Base-by-base conservation (phyloP, 2,113 vertebrate species). In the Phyllostomus hastatus region DNA sequence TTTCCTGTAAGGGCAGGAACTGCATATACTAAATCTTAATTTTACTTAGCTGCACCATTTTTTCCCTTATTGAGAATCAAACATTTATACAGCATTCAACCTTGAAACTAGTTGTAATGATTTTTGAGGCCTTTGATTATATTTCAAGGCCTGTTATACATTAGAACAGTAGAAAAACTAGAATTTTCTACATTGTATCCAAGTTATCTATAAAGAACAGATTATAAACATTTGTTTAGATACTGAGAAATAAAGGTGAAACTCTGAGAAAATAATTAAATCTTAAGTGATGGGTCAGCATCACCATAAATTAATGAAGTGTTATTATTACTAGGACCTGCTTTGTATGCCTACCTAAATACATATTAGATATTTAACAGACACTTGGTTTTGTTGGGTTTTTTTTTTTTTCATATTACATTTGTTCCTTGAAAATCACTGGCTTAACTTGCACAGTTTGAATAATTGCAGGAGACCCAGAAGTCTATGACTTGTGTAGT, bases 151-250 rank as follows among this genome's bases (percentile, higher is more conserved):
- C 57, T 92, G 4, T 92, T 83, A 72, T 52, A 12, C 87, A 70
- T 95, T 93, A 90, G 28, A 91, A 28, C 48, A 82, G 38, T 80
- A 93, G 48, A 89, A 93, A 93, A 93, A 91, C 26, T 83, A 70
- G 61, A 82, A 69, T 26, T 89, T 91, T 67, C 11, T 93, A 46
- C 4, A 33, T 92, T 31, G 1, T 90, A 54, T 91, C 43, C 50
- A 76, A 88, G 33, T 95, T 93, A 93, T 38, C 41, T 52, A 61
- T 52, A 95, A 89, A 94, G 35, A 92, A 73, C 35, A 81, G 54
- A 94, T 92, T 61, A 31, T 81, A 94, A 88, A 86, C 43, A 66
- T 93, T 92, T 88, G 19, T 91, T 95, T 88, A 86, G 43, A 57
- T 95, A 43, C 15, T 66, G 57, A 91, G 50, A 95, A 93, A 81